Percentiles rank a stretch among this genome's conserved stretches.
Evolutionary conservation across 1,140 invertebrate species (phyloP).

Genomic region (Brachionus koreanus): DNA sequence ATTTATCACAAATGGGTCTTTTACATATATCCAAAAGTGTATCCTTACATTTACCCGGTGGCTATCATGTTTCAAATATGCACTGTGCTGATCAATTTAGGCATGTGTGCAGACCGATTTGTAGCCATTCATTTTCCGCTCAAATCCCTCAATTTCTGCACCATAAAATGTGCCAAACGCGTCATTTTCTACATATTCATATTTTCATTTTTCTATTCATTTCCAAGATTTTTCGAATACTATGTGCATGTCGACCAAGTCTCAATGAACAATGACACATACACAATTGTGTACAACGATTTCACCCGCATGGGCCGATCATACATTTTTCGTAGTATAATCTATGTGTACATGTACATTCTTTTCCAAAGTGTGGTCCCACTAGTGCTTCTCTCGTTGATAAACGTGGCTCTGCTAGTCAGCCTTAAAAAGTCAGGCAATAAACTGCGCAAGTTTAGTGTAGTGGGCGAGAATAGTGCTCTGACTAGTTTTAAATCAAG

Average conservation of each 20-base stretch:
- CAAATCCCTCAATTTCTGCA: constrained; percentile 54
- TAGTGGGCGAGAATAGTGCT: background rate
- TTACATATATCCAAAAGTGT: constrained; percentile 23
- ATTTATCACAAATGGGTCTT: constrained; percentile 18
- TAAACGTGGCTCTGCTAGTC: background rate
- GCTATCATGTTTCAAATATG: constrained; percentile 54
- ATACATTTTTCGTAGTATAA: background rate
- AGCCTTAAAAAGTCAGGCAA: constrained; percentile 29
- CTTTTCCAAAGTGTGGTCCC: constrained; percentile 41
- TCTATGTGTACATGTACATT: constrained; percentile 43
- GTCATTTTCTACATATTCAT: constrained; percentile 10
- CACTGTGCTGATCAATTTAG: constrained; percentile 57
- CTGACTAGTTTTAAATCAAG: background rate
- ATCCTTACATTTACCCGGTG: constrained; percentile 6
- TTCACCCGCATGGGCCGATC: constrained; percentile 22
- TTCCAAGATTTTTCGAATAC: constrained; percentile 56
- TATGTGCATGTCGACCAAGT: constrained; percentile 33
- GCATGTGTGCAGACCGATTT: constrained; percentile 58
- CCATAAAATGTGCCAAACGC: constrained; percentile 48
- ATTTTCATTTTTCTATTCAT: constrained; percentile 18
- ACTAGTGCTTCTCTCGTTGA: background rate
- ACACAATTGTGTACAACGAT: background rate
- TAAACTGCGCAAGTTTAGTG: background rate
- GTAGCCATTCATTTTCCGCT: constrained; percentile 60
- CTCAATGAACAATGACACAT: constrained; percentile 11